Evolutionary conservation across 2,888 invertebrate species (phyloP).

Genomic region (Cosmia pyralina): DNA sequence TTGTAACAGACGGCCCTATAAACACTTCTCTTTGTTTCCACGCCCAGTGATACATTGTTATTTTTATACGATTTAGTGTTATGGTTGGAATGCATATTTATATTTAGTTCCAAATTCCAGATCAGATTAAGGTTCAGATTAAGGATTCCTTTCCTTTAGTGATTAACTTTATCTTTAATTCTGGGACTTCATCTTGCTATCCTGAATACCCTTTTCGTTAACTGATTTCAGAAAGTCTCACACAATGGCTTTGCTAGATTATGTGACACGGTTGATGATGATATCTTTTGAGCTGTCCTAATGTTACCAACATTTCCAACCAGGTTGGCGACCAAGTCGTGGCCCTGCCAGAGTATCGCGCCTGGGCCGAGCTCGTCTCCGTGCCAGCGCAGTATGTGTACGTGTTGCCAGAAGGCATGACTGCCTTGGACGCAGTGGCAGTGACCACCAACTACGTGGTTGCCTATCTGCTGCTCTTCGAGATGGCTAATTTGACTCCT

Average conservation of each 20-base stretch:
- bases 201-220: neutral
- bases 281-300: neutral
- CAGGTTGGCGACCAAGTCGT: conserved; percentile 95
- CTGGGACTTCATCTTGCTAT: neutral
- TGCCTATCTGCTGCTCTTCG: conserved; percentile 96
- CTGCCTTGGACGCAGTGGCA: conserved; percentile 94
- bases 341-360: conserved; percentile 95
- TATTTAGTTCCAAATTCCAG: conserved; percentile 10
- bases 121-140: too few species aligned
- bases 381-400: conserved; percentile 95
- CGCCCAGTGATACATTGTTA: conserved; percentile 14
- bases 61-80: conserved; percentile 31
- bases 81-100: conserved; percentile 6
- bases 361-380: conserved; percentile 96
- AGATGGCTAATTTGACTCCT: conserved; percentile 93
- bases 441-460: conserved; percentile 96
- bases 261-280: neutral
- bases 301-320: conserved; percentile 31
- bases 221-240: neutral
- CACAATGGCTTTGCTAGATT: neutral
- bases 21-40: conserved; percentile 54
- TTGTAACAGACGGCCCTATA: conserved; percentile 26
- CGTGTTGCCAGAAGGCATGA: conserved; percentile 93
- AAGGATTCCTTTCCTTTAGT: neutral
- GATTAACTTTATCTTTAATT: neutral